A percentile compares a stretch with the other conserved stretches of the same genome.
Evolutionary conservation across 2,797 vertebrate species (phyloP).

Genomic region (Anguilla anguilla): DNA sequence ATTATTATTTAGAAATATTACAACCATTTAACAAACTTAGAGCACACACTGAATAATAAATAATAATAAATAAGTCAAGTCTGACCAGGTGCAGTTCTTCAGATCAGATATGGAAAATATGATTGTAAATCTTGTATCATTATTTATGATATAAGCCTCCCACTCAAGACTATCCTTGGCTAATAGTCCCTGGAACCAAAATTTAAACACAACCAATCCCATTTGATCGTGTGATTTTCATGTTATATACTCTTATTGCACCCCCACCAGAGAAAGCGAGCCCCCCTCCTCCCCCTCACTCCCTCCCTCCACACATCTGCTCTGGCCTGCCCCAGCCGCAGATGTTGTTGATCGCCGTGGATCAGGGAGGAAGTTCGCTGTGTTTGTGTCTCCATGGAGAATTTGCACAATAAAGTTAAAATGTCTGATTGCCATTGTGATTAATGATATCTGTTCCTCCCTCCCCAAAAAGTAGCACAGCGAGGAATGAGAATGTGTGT

Average conservation of each 20-base stretch:
- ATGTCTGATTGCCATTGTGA: neutral
- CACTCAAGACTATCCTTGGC: neutral
- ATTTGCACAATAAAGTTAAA: constrained; percentile 14
- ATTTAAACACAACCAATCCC: neutral
- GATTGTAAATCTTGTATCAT: neutral
- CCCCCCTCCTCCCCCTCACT: no score
- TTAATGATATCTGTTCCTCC: neutral
- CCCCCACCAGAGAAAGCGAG: neutral
- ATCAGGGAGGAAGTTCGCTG: neutral
- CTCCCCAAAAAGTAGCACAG: neutral
- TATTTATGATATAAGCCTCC: neutral
- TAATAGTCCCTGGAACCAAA: neutral
- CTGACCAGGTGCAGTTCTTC: neutral
- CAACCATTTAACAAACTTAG: neutral
- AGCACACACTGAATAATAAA: neutral
- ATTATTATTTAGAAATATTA: neutral
- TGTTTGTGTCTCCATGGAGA: constrained; percentile 18
- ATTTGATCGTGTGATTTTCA: neutral
- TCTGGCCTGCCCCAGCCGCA: neutral
- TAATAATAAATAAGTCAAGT: neutral
- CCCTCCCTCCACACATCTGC: neutral
- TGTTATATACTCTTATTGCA: neutral
- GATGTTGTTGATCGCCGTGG: constrained; percentile 9
- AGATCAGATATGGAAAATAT: neutral
- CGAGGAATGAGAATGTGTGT: neutral